Percentiles rank a stretch among this genome's conserved stretches.
Conservation (phyloP, 1,140 invertebrate genomes). For the Drosophila nigrodunni region DNA sequence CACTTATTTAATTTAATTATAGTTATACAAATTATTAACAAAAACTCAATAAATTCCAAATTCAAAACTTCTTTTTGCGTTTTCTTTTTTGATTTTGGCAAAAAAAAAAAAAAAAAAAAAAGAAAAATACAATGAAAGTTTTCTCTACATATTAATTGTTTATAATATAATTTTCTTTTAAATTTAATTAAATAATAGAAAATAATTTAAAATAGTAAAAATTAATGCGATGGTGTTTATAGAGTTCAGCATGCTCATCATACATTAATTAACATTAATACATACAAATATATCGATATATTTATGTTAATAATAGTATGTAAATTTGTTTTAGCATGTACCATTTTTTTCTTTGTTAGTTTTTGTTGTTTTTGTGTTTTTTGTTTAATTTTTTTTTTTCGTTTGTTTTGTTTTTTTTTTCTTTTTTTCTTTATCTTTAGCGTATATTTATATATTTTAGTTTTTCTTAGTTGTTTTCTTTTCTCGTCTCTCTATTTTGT, state of each 20-base stretch:
- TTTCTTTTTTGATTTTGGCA: constrained; percentile 19
- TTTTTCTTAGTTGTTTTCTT: constrained; percentile 10
- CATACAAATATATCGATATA: constrained; percentile 34
- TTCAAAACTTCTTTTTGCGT: constrained; percentile 47
- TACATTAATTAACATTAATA: constrained; percentile 31
- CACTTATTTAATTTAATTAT: constrained; percentile 50
- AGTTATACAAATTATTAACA: constrained; percentile 68
- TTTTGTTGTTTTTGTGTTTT: constrained; percentile 37
- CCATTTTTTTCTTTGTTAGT: constrained; percentile 28
- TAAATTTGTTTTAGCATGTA: constrained; percentile 40
- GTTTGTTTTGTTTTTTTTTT: constrained; percentile 13
- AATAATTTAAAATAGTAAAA: constrained; percentile 79
- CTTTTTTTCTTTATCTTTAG: neutral
- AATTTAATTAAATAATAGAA: constrained; percentile 72
- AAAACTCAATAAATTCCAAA: constrained; percentile 72
- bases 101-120: neutral
- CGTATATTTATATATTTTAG: constrained; percentile 31
- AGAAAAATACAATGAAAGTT: constrained; percentile 18
- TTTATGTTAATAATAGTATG: constrained; percentile 21
- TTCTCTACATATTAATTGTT: constrained; percentile 30
- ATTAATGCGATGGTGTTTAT: constrained; percentile 83
- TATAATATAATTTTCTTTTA: constrained; percentile 44
- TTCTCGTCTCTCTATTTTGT: constrained; percentile 12
- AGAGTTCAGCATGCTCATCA: constrained; percentile 72
- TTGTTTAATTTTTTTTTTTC: constrained; percentile 33